Percentiles rank a stretch among this genome's conserved stretches.
Evolutionary conservation across 1,140 invertebrate species (phyloP).

Genomic region (Heliconius eleuchia): DNA sequence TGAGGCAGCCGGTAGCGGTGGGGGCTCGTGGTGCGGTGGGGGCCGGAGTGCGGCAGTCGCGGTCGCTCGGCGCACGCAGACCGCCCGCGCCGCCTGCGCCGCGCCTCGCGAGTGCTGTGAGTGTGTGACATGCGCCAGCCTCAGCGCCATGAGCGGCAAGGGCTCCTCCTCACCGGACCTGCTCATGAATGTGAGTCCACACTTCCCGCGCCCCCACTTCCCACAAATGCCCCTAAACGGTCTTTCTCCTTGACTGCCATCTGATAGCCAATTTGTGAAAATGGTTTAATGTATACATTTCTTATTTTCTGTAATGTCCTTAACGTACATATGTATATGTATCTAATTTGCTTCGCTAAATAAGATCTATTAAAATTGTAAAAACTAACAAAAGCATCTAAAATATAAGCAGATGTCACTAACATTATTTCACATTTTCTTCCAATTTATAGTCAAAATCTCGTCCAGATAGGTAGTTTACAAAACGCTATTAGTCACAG

Average conservation of each 20-base stretch:
- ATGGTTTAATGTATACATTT: neutral
- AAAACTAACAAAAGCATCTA: slow-evolving; percentile 15
- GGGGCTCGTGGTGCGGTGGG: slow-evolving; percentile 67
- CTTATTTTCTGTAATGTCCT: neutral
- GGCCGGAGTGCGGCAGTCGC: slow-evolving; percentile 67
- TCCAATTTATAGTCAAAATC: slow-evolving; percentile 50
- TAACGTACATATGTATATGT: too few relatives aligned
- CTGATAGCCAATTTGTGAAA: slow-evolving; percentile 4
- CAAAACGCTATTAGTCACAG: slow-evolving; percentile 63
- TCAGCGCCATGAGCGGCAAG: slow-evolving; percentile 78
- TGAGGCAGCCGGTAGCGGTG: slow-evolving; percentile 80
- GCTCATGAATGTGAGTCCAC: slow-evolving; percentile 81
- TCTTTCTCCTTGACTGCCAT: neutral
- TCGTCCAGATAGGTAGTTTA: slow-evolving; percentile 54
- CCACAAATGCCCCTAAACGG: slow-evolving; percentile 15
- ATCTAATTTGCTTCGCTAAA: too few relatives aligned
- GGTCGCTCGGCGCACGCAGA: slow-evolving; percentile 67
- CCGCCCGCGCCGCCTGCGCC: slow-evolving; percentile 73
- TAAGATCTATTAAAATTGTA: neutral
- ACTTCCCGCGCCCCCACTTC: slow-evolving; percentile 29
- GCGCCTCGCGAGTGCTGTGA: slow-evolving; percentile 61
- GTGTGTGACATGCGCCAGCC: slow-evolving; percentile 69
- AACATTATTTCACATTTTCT: slow-evolving; percentile 22
- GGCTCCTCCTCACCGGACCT: slow-evolving; percentile 79
- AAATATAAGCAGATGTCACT: neutral